Conservation (phyloP, 2,113 vertebrate species). For the Lontra canadensis region DNA sequence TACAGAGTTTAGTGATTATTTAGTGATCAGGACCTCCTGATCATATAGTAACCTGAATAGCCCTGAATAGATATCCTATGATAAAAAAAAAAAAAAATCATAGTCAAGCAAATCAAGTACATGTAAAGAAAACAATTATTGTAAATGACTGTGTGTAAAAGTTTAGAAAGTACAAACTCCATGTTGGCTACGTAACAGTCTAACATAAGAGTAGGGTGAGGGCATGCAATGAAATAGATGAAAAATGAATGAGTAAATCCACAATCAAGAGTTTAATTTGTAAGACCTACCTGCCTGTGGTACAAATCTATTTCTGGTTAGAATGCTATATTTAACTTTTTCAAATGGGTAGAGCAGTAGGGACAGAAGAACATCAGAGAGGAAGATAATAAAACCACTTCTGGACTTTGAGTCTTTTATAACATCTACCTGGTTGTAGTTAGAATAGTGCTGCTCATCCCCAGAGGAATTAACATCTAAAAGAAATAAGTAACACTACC, state of each 20-base stretch:
- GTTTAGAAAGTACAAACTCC: slow-evolving; percentile 55
- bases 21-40: neutral
- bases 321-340: neutral
- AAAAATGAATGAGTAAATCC: neutral
- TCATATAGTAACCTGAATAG: neutral
- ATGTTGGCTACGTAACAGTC: neutral
- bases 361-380: neutral
- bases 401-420: neutral
- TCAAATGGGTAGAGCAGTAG: neutral
- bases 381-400: neutral
- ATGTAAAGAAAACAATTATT: slow-evolving; percentile 62
- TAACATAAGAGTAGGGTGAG: neutral
- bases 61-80: neutral
- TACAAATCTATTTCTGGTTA: neutral
- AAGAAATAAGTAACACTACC: neutral
- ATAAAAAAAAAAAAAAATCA: neutral
- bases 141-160: slow-evolving; percentile 68
- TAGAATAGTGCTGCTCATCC: neutral
- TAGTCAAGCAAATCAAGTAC: neutral
- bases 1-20: neutral
- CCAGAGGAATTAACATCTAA: neutral
- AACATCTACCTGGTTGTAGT: neutral
- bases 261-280: neutral
- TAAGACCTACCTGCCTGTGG: neutral
- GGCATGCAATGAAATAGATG: neutral